A percentile compares a stretch with the other conserved stretches of the same genome.
Evolutionary conservation across 2,113 vertebrate species (phyloP).

Genomic region (Ophiodon elongatus): DNA sequence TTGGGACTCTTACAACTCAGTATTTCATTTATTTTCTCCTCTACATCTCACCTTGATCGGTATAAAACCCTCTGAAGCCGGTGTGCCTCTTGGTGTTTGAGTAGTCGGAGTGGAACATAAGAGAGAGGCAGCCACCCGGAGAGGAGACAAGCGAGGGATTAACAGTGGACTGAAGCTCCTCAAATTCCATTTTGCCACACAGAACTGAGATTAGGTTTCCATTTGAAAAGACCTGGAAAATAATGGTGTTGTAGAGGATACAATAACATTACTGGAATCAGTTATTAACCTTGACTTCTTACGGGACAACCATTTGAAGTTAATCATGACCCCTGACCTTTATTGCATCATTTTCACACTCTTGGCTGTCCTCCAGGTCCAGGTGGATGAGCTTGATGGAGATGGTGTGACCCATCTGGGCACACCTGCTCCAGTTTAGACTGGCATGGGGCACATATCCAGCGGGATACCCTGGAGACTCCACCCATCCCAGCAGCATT

Average conservation of each 20-base stretch:
- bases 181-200: conserved; percentile 85
- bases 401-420: conserved; percentile 87
- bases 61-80: conserved; percentile 91
- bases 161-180: conserved; percentile 70
- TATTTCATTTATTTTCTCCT: neutral
- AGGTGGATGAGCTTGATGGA: conserved; percentile 89
- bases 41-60: conserved; percentile 84
- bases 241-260: neutral
- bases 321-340: conserved; percentile 66
- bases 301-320: neutral
- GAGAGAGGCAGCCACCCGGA: conserved; percentile 81
- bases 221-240: conserved; percentile 83
- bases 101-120: conserved; percentile 90
- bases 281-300: neutral
- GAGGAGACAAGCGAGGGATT: conserved; percentile 84
- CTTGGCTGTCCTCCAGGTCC: conserved; percentile 90
- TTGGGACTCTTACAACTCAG: neutral
- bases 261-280: neutral
- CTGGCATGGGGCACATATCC: conserved; percentile 86
- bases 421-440: conserved; percentile 88
- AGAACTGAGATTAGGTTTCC: conserved; percentile 73
- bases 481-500: conserved; percentile 87
- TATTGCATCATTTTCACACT: conserved; percentile 90
- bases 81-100: conserved; percentile 90
- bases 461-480: conserved; percentile 92